A percentile compares a stretch with the other conserved stretches of the same genome.
Evolutionary conservation across 2,113 vertebrate genomes (phyloP).

Genomic region (Odocoileus virginianus): DNA sequence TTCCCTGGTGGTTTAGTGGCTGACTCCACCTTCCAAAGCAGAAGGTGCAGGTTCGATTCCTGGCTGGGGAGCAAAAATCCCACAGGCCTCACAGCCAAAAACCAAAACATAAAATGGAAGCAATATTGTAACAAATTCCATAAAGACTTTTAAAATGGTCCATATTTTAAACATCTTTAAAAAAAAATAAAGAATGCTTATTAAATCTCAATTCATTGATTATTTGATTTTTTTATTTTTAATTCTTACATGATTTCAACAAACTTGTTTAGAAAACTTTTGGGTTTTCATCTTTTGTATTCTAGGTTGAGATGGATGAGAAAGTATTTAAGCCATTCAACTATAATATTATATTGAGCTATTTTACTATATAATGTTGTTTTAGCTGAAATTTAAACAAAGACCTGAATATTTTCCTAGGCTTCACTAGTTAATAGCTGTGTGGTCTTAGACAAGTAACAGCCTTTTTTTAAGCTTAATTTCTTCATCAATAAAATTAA

Average conservation of each 20-base stretch:
- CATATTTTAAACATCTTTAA: not conserved
- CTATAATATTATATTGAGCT: not conserved
- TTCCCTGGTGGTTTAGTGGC: not conserved
- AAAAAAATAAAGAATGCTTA: constrained; percentile 9
- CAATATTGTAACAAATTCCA: not conserved
- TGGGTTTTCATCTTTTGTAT: not conserved
- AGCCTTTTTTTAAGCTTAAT: constrained; percentile 14
- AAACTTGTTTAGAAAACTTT: not conserved
- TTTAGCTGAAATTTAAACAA: constrained; percentile 22
- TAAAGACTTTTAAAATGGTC: not conserved
- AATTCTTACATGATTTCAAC: constrained; percentile 41
- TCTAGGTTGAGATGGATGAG: not conserved
- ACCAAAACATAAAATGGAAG: not conserved
- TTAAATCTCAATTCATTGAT: not conserved
- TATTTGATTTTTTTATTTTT: not conserved
- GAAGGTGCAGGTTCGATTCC: not conserved
- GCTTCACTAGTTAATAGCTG: not conserved
- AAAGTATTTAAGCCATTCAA: not conserved
- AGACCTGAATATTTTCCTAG: not conserved
- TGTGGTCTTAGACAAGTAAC: constrained; percentile 2
- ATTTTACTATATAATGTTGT: not conserved
- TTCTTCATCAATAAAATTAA: constrained; percentile 50
- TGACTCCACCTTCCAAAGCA: not conserved
- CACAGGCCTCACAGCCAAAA: not conserved
- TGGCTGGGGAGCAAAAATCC: not conserved